A percentile compares a stretch with the other conserved stretches of the same genome.
phyloP scores from a whole-genome alignment of 2,113 vertebrate species.

The Pelecanoides urinatrix region DNA sequence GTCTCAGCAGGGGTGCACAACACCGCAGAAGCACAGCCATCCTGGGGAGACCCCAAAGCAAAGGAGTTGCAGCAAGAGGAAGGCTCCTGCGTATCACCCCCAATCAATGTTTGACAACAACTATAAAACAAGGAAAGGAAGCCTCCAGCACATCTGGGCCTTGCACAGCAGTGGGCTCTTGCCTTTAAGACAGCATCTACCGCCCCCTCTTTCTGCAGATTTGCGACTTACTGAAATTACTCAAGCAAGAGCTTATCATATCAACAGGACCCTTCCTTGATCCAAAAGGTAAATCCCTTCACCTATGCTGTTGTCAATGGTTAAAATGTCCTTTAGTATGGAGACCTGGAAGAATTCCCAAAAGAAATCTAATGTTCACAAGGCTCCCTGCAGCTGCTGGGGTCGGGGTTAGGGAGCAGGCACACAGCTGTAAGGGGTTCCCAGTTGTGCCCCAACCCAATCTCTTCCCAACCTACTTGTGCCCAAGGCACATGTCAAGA shows the following conservation, averaged over 20 bases:
- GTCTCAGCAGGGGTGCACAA: neutral
- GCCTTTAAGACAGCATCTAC: neutral
- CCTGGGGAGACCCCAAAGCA: neutral
- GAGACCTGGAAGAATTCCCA: neutral
- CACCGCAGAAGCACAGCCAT: neutral
- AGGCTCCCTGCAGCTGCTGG: accelerated
- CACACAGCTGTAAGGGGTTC: neutral
- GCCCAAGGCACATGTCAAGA: neutral
- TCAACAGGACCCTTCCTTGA: neutral
- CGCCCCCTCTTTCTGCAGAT: neutral
- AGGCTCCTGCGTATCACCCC: neutral
- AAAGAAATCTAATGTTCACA: neutral
- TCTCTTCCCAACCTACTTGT: neutral
- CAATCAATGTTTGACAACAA: neutral
- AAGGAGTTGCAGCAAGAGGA: neutral
- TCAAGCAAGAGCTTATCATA: neutral
- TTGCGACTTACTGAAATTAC: neutral
- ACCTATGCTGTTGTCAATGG: neutral
- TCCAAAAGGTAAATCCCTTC: neutral
- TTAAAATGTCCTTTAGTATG: neutral
- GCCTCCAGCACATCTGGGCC: neutral
- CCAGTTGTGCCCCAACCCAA: neutral
- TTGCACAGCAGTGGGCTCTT: neutral
- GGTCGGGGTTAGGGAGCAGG: neutral
- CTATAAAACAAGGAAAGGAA: neutral